Evolutionary conservation across 2,888 invertebrate genomes (phyloP).

Genomic region (Torymus tubicola): DNA sequence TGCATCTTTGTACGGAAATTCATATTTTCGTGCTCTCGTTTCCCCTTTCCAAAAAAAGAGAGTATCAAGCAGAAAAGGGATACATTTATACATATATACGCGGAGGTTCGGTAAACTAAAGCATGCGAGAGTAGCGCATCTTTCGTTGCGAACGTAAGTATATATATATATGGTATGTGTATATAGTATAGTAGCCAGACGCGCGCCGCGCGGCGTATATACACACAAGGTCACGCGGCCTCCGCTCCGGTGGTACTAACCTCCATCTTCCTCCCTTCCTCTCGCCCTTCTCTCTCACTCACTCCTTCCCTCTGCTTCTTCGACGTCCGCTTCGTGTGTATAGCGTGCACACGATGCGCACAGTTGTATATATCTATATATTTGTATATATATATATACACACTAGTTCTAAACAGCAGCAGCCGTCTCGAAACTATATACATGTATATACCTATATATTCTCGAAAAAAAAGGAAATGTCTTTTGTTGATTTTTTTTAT

Average conservation of each 20-base stretch:
- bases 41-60: constrained; percentile 2
- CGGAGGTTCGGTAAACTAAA: neutral
- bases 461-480: no score
- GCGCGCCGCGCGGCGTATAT: constrained; percentile 61
- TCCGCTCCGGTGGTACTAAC: constrained; percentile 73
- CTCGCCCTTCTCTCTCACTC: constrained; percentile 44
- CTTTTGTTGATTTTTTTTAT: no score
- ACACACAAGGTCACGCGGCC: constrained; percentile 74
- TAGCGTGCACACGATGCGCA: neutral
- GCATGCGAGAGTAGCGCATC: neutral
- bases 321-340: neutral
- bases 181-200: neutral
- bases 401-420: no score
- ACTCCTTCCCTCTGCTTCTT: neutral
- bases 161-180: neutral
- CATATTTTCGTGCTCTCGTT: no score
- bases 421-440: no score
- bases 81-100: neutral
- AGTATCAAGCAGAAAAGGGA: neutral
- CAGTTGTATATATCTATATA: no score
- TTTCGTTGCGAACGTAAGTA: neutral
- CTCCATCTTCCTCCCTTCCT: constrained; percentile 61
- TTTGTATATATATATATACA: no score
- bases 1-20: no score
- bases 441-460: no score